These are phyloP conservation scores for Sisyra nigra DNA, from an alignment of 2,888 invertebrate genomes.

Conservation along the genomic window DNA sequence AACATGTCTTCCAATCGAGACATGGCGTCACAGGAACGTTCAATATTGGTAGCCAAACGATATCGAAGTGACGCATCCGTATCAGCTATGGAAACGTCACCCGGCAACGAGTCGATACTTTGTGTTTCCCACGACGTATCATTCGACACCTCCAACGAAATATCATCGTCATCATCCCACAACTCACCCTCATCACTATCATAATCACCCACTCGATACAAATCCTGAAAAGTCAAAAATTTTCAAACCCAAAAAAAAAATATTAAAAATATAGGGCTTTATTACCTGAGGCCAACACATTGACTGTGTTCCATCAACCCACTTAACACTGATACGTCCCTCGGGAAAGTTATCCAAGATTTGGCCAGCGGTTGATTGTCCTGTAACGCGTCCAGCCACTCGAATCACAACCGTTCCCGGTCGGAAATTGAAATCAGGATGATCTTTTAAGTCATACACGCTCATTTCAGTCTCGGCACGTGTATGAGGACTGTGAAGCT, in stretches of 20 bases:
- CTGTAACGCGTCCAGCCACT: constrained; percentile 50
- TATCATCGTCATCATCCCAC: constrained; percentile 39
- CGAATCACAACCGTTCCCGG: constrained; percentile 83
- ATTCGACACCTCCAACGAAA: constrained; percentile 30
- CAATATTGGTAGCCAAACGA: constrained; percentile 58
- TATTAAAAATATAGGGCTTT: background rate
- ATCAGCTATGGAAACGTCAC: constrained; percentile 28
- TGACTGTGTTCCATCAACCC: constrained; percentile 73
- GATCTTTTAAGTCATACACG: constrained; percentile 91
- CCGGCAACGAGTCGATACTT: constrained; percentile 38
- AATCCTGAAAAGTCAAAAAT: constrained; percentile 17
- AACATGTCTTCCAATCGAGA: constrained; percentile 63
- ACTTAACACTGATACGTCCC: constrained; percentile 78
- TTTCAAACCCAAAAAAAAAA: no score
- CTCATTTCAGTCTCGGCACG: constrained; percentile 64
- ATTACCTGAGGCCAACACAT: constrained; percentile 81
- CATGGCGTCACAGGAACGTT: constrained; percentile 59
- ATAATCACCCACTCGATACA: constrained; percentile 44
- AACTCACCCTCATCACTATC: constrained; percentile 63
- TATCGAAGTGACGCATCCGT: constrained; percentile 30
- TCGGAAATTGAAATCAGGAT: constrained; percentile 84
- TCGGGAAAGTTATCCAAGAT: constrained; percentile 78
- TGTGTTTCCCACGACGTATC: constrained; percentile 79
- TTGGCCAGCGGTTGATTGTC: constrained; percentile 69
- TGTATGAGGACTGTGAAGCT: background rate